These are phyloP conservation scores for Pteronura brasiliensis DNA, from an alignment of 2,113 vertebrate species.

Conservation along the genomic window DNA sequence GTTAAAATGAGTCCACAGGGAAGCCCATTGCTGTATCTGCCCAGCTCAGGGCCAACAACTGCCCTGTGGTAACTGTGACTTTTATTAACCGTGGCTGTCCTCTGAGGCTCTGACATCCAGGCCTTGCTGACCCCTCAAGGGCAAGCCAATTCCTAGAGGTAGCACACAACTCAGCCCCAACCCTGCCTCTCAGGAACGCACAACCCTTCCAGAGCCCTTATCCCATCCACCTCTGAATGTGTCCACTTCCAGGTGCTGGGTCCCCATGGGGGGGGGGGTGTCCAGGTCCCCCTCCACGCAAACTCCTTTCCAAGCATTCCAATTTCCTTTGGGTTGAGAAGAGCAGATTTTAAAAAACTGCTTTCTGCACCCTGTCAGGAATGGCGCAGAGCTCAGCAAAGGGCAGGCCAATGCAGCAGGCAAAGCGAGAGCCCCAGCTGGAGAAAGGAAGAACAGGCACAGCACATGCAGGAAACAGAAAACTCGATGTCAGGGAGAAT, in stretches of 20 bases:
- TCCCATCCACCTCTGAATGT: too few species aligned
- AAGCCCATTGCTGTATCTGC: background rate
- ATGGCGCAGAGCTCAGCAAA: background rate
- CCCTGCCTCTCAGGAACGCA: background rate
- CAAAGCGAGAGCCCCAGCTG: background rate
- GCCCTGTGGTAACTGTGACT: background rate
- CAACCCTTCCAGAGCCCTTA: background rate
- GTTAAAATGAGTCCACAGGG: background rate
- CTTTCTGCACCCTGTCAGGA: background rate
- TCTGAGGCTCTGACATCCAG: background rate
- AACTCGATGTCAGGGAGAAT: background rate
- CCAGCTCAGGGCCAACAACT: background rate
- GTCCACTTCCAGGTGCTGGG: rapidly evolving
- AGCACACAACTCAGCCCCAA: rapidly evolving
- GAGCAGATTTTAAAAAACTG: background rate
- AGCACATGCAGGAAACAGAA: background rate
- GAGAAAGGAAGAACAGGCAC: background rate
- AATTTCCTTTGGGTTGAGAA: background rate
- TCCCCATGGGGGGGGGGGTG: rapidly evolving
- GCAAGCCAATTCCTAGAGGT: background rate
- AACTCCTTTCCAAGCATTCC: background rate
- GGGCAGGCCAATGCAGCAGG: background rate
- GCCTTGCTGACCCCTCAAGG: background rate
- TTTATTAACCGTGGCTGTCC: background rate
- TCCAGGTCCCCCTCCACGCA: background rate